Conservation (phyloP, 2,113 vertebrate species). For the Mustela nigripes region DNA sequence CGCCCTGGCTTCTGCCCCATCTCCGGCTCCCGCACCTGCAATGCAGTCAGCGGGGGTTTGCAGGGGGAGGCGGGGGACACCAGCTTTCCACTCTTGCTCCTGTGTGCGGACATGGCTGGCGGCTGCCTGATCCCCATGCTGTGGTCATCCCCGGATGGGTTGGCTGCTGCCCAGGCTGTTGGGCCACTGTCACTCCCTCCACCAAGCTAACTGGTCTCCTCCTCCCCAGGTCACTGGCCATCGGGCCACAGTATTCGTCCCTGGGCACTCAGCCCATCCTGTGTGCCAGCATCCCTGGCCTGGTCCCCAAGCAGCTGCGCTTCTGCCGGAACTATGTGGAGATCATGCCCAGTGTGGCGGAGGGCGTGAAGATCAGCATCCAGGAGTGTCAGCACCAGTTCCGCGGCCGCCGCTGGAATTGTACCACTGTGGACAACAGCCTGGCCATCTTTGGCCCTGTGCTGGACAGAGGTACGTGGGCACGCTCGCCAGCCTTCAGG, state of each 20-base stretch:
- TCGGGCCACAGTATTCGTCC: conserved; percentile 96
- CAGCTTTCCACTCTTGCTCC: background rate
- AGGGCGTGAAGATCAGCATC: conserved; percentile 96
- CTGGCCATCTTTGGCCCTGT: conserved; percentile 98
- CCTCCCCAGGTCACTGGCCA: conserved; percentile 93
- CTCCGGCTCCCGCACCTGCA: background rate
- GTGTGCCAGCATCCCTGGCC: conserved; percentile 96
- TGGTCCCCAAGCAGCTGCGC: conserved; percentile 98
- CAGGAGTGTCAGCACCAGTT: conserved; percentile 99
- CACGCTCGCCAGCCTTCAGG: background rate
- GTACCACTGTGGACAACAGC: conserved; percentile 95
- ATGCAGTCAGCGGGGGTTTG: too few species aligned
- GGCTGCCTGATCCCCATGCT: too few species aligned
- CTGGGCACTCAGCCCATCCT: conserved; percentile 95
- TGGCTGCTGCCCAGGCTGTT: too few species aligned
- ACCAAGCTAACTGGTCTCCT: background rate
- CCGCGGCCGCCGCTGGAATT: conserved; percentile 98
- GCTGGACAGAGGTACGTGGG: conserved; percentile 94
- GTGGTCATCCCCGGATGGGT: too few species aligned
- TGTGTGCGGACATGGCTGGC: too few species aligned
- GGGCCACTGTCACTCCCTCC: background rate
- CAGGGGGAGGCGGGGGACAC: too few species aligned
- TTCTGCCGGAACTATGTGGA: conserved; percentile 99
- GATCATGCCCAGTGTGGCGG: conserved; percentile 98
- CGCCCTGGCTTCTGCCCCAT: background rate